Base-by-base conservation (phyloP, 2,797 vertebrate genomes). In the Hirundo rustica region DNA sequence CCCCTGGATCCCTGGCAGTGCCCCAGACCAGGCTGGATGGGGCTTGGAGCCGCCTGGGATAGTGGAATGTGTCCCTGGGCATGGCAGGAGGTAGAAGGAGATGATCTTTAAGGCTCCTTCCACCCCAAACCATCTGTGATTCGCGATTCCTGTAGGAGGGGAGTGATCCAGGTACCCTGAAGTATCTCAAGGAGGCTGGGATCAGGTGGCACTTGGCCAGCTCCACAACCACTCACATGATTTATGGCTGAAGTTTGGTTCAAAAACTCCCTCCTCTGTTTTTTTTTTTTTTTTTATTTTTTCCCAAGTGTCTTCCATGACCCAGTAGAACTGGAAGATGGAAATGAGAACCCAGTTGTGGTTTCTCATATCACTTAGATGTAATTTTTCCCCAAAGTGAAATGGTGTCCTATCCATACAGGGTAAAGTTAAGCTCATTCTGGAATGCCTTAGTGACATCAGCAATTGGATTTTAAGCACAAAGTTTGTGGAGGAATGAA, bases 211-310 rank as follows among this genome's bases (percentile, higher is more conserved):
- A 23, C 21, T 16, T 60, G 62, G 17, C 23, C 51, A 71, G 22
- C 6, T 26, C 16, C 47, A 29, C 25, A 13, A 3, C 9, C 22
- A 11, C 10, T 26, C 61, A 1, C 2, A 17, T 23, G 10, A n/a
- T 40, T 64, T 30, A 13, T 26, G 26, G 47, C 36, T 80, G 12
- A 53, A 66, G 13, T 53, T 83, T 42, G 12, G n/a, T 66, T 47
- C 53, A 66, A 32, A 88, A 61, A 10, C 13, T 32, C 3, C 22
- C 5, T 2, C 10, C 38, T 38, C 38, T 38, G 38, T 38, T 1
- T 10, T 8, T 1, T 34, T 16, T 23, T 11, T 6, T 1, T 17
- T 5, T 1, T 6, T 7, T 18, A 16, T n/a, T 45, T 16, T 16
- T 4, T 26, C 36, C 36, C 22, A 34, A 16, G 16, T 27, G 25